Conservation (phyloP, 2,888 invertebrate genomes). For the Altica lythri region DNA sequence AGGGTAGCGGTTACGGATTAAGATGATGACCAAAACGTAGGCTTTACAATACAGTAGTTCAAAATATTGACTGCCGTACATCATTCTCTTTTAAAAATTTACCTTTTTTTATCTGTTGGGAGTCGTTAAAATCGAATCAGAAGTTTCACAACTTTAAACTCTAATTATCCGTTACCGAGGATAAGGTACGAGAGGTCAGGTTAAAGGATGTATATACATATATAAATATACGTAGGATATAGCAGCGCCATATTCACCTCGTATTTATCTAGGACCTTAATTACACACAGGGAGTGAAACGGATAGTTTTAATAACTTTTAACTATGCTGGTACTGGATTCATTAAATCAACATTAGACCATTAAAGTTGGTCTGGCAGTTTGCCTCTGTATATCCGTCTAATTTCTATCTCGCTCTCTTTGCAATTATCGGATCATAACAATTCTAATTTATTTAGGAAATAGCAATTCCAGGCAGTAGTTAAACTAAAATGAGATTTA, state of each 20-base stretch:
- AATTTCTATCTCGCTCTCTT: background rate
- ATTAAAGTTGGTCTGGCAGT: conserved; percentile 23
- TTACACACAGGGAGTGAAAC: conserved; percentile 42
- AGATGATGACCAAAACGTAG: too few relatives aligned
- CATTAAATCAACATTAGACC: conserved; percentile 39
- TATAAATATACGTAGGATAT: background rate
- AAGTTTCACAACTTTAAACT: too few relatives aligned
- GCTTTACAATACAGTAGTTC: too few relatives aligned
- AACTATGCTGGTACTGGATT: conserved; percentile 34
- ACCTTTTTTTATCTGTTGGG: too few relatives aligned
- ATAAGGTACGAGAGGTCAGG: conserved; percentile 1
- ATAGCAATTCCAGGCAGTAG: too few relatives aligned
- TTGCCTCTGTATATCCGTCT: background rate
- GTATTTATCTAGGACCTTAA: conserved; percentile 47
- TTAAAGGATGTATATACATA: background rate
- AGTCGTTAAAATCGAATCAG: too few relatives aligned
- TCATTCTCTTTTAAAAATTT: too few relatives aligned
- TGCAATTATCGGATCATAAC: background rate
- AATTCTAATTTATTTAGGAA: too few relatives aligned
- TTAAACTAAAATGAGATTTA: too few relatives aligned
- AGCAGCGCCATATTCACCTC: conserved; percentile 35
- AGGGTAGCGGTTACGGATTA: too few relatives aligned
- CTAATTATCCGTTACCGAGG: background rate
- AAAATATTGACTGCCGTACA: too few relatives aligned
- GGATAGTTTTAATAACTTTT: conserved; percentile 43